Conservation (phyloP, 2,113 vertebrate species). For the Nycticebus coucang region DNA sequence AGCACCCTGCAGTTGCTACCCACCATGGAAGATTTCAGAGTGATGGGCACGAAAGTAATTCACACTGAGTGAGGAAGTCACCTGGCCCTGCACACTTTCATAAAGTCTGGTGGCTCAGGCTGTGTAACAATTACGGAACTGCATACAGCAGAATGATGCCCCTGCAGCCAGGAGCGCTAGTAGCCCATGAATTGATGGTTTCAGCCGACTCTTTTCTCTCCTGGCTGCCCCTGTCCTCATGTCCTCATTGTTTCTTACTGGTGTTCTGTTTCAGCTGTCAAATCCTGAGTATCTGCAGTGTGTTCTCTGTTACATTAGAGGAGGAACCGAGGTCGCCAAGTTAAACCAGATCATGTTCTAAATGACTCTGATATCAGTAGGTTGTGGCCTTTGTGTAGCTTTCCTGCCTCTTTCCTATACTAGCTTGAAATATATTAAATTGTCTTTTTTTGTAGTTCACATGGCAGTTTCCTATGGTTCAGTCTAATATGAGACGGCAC, state of each 20-base stretch:
- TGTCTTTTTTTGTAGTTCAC: background rate
- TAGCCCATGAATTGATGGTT: background rate
- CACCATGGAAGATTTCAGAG: background rate
- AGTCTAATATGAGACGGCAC: background rate
- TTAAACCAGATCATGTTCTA: background rate
- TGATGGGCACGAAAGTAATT: background rate
- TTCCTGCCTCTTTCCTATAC: background rate
- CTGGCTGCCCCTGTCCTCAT: background rate
- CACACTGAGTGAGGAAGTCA: background rate
- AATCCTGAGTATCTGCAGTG: background rate
- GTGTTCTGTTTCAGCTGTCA: background rate
- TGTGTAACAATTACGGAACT: background rate
- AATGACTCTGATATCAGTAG: background rate
- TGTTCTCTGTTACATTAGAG: background rate
- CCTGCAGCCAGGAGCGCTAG: background rate
- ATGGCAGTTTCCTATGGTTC: background rate
- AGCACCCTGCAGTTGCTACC: background rate
- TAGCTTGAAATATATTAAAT: background rate
- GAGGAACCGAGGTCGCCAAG: background rate
- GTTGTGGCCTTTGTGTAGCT: background rate
- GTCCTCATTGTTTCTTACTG: background rate
- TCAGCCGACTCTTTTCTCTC: background rate
- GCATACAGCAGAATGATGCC: background rate
- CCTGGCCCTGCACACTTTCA: background rate
- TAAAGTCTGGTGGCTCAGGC: background rate